Evolutionary conservation across 1,140 invertebrate species (phyloP).

Genomic region (Bombus waltoni): DNA sequence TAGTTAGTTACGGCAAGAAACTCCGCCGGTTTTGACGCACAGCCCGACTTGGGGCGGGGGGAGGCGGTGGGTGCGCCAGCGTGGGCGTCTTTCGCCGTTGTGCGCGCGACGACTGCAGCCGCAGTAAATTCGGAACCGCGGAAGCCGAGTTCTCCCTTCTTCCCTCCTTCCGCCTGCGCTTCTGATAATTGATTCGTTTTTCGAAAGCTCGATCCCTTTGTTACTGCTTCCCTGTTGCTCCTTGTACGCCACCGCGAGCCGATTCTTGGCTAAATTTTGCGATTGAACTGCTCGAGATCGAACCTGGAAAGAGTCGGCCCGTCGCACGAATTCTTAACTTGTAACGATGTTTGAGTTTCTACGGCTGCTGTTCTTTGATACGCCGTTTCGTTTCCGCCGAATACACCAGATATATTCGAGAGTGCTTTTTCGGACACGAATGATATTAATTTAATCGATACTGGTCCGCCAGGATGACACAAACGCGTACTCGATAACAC

Average conservation of each 20-base stretch:
- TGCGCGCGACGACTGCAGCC: neutral
- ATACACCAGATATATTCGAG: too few relatives aligned
- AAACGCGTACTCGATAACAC: too few relatives aligned
- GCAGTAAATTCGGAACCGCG: slow-evolving; percentile 39
- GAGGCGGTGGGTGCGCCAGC: neutral
- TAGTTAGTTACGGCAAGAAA: slow-evolving; percentile 81
- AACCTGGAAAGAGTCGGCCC: neutral
- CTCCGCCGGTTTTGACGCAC: slow-evolving; percentile 69
- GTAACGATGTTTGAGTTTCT: too few relatives aligned
- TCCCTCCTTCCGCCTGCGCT: neutral
- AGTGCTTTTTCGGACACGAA: too few relatives aligned
- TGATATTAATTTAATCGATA: too few relatives aligned
- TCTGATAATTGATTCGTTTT: slow-evolving; percentile 37
- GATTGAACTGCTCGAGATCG: too few relatives aligned
- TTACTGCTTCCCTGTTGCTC: neutral
- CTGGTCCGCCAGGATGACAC: too few relatives aligned
- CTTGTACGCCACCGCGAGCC: too few relatives aligned
- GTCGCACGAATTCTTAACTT: too few relatives aligned
- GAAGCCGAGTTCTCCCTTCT: neutral
- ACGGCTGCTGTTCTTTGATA: too few relatives aligned
- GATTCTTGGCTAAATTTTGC: too few relatives aligned
- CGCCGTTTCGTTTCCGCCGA: too few relatives aligned
- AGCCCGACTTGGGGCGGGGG: slow-evolving; percentile 3
- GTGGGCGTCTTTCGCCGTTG: slow-evolving; percentile 32
- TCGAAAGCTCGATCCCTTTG: neutral